phyloP scores from a whole-genome alignment of 2,797 vertebrate genomes.

The Anabacerthia variegaticeps region DNA sequence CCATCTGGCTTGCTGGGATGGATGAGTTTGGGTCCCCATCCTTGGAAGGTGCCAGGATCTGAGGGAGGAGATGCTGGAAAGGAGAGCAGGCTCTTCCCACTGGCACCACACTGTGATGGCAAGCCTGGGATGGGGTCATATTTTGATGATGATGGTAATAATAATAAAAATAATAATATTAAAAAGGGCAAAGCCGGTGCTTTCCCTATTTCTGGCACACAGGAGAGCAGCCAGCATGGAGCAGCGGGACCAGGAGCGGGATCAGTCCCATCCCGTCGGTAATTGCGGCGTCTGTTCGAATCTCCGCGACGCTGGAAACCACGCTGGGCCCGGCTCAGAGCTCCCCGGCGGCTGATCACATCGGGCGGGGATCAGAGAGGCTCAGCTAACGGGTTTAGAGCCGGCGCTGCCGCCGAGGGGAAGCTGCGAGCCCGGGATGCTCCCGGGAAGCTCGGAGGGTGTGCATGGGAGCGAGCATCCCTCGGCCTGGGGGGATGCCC shows the following conservation, averaged over 20 bases:
- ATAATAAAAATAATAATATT: background rate
- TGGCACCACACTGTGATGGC: fast-evolving
- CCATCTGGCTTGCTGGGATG: background rate
- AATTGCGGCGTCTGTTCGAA: slow-evolving; percentile 25
- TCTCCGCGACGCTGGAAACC: background rate
- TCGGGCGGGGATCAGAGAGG: slow-evolving; percentile 50
- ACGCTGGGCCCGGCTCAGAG: slow-evolving; percentile 1
- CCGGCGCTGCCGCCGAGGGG: background rate
- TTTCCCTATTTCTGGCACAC: background rate
- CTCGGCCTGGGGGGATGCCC: fast-evolving
- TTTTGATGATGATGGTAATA: background rate
- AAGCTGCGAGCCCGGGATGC: fast-evolving
- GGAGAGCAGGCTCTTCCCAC: background rate
- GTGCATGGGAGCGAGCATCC: fast-evolving
- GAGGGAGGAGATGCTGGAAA: background rate
- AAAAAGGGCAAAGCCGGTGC: background rate
- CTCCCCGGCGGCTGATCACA: slow-evolving; percentile 22
- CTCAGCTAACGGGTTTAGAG: slow-evolving; percentile 56
- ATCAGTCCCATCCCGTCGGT: background rate
- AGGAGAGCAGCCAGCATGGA: fast-evolving
- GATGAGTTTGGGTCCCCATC: background rate
- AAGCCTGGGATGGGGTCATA: background rate
- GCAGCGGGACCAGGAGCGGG: background rate
- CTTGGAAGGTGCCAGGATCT: background rate
- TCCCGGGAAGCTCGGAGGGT: background rate